Evolutionary conservation across 2,113 vertebrate genomes (phyloP), one percentile per base, ranked within the genome.

Genomic region (Dicerorhinus sumatrensis): DNA sequence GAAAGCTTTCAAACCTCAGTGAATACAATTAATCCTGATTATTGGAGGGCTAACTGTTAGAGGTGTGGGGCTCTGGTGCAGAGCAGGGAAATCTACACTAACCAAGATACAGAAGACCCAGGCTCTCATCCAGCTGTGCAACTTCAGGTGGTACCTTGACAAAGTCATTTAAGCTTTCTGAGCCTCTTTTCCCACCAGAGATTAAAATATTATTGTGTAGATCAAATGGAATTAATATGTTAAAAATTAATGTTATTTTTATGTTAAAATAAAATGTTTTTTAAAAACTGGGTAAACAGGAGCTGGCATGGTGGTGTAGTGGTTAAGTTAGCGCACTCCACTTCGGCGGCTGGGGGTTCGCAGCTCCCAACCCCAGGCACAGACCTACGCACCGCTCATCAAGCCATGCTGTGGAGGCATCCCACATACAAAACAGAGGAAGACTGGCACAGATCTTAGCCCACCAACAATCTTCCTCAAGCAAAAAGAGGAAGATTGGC

Each of bases 121-220:
- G 48, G 29, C 27, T 91, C 25, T 76, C 25, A 48, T 36, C 58
- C 11, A 36, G 31, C 46, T 95, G 33, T 62, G 70, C 33, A 9
- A 92, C 16, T 56, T 89, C 58, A 67, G 75, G 18, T 75, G 23
- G n/a, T 16, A 80, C 21, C 33, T 39, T 96, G 12, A 18, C 33
- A 79, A 91, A 94, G 56, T 58, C 39, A 60, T 56, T 85, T 94
- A 73, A 87, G 31, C 21, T 87, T 95, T 84, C 60, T 72, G 29
- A 94, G 65, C 21, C 29, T 85, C 42, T 39, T 91, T 94, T 81
- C 69, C 81, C 31, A 42, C 62, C 6, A 63, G 42, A 92, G 21
- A 95, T 76, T 56, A 96, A 97, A 96, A 94, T 69, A 60, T 7
- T 96, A 6, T 92, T 88, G 6, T 81, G 9, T 85, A 8, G 39